Evolutionary conservation across 2,113 vertebrate genomes (phyloP), one percentile per base, ranked within the genome.

Genomic region (Semicossyphus pulcher): DNA sequence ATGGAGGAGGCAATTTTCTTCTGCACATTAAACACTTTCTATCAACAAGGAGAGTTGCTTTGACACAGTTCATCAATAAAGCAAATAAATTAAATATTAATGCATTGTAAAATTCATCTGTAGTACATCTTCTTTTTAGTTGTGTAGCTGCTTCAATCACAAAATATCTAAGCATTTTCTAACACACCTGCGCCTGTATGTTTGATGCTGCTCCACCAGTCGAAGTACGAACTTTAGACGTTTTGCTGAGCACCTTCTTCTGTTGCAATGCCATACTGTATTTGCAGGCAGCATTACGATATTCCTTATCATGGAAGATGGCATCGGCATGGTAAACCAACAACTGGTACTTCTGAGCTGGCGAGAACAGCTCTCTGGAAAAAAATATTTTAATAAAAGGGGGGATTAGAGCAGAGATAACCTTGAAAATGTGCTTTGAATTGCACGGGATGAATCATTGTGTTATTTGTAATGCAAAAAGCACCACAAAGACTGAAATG

Each of bases 281-380:
- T 81, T 99, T 99, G 85, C 97, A 99, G 49, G 97, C 98, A 68
- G 98, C 97, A 70, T 99, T 99, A 11, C 98, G 95, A 67, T 98
- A 99, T 1, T 99, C 98, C 80, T 99, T 99, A 72, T 99, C 98
- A 2, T 99, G 97, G 78, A 99, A 99, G 16, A 99, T 97, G 56
- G 97, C 94, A 80, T 99, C 98, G 2, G 98, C 97, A 0, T 99
- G 97, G 76, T 99, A 97, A 1, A 99, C 98, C 75, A 99, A 89
- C 74, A 99, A 91, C 91, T 99, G 98, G 91, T 98, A 99, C 92
- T 99, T 99, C 93, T 99, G 97, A 31, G 96, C 95, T 0, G 98
- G 96, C 0, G 97, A 97, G 80, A 99, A 97, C 48, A 99, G 88
- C 44, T 99, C 98, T 57, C 98, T 99, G 21, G 44, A 88, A 84